A percentile compares a stretch with the other conserved stretches of the same genome.
phyloP scores from a whole-genome alignment of 2,113 vertebrate genomes.

The Garra rufa region DNA sequence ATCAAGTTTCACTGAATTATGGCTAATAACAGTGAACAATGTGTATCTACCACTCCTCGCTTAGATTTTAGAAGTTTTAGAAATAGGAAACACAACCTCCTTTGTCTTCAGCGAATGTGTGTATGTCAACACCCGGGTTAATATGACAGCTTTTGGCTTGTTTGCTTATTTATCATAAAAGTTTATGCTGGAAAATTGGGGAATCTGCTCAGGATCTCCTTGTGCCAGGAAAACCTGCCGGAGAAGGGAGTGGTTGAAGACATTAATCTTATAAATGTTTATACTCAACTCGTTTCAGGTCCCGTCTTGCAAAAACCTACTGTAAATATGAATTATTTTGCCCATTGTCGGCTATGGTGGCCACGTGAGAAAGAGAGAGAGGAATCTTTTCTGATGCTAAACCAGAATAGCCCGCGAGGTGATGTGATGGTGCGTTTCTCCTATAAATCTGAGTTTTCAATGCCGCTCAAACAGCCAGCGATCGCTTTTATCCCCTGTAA shows the following conservation, averaged over 20 bases:
- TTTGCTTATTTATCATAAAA: conserved; percentile 2
- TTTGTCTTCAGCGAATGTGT: not conserved
- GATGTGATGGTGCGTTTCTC: not conserved
- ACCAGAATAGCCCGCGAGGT: not conserved
- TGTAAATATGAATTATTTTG: conserved; percentile 32
- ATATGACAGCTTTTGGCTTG: not conserved
- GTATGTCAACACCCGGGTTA: not conserved
- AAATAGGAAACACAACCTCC: conserved; percentile 13
- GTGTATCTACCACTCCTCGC: not conserved
- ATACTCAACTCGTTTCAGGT: not conserved
- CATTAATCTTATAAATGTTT: conserved; percentile 6
- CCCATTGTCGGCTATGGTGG: not conserved
- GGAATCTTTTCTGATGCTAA: not conserved
- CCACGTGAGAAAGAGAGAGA: conserved; percentile 13
- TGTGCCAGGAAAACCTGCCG: not conserved
- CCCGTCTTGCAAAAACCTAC: conserved; percentile 34
- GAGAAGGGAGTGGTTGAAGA: conserved; percentile 28
- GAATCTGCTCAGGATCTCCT: conserved; percentile 12
- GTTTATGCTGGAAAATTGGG: not conserved
- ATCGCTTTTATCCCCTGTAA: not conserved
- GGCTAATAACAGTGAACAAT: conserved; percentile 14
- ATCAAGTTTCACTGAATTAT: conserved; percentile 1
- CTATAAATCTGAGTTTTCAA: not conserved
- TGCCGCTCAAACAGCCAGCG: not conserved
- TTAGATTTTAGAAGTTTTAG: not conserved